Percentiles rank a stretch among this genome's conserved stretches.
Evolutionary conservation across 2,113 vertebrate species (phyloP).

Genomic region (Psilopsiagon aurifrons): DNA sequence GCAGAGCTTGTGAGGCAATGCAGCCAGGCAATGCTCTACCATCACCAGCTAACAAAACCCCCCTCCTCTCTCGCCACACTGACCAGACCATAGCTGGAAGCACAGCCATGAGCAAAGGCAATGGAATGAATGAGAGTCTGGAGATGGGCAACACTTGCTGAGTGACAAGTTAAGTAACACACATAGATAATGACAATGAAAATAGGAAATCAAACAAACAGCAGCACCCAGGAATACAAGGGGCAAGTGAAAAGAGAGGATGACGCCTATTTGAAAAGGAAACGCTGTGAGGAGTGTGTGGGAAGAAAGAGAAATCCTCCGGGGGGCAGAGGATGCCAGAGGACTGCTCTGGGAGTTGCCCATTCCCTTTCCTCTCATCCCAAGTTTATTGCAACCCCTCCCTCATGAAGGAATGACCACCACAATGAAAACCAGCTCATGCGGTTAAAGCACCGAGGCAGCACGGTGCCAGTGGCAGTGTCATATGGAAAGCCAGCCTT

Average conservation of each 20-base stretch:
- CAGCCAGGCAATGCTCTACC: accelerated
- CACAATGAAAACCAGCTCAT: neutral
- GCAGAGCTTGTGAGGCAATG: accelerated
- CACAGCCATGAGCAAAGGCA: accelerated
- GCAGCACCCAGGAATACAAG: neutral
- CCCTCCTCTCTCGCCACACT: neutral
- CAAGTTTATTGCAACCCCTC: neutral
- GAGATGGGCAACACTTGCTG: neutral
- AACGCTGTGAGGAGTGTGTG: neutral
- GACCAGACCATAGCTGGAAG: accelerated
- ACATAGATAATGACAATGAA: neutral
- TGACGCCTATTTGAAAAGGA: neutral
- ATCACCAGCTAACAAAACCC: neutral
- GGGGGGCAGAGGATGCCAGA: neutral
- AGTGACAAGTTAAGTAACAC: neutral
- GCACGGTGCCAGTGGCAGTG: accelerated
- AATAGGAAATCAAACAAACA: neutral
- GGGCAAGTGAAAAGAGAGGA: neutral
- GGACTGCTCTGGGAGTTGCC: neutral
- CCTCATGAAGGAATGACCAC: neutral
- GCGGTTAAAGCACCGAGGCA: neutral
- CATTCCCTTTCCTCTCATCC: neutral
- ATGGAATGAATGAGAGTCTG: neutral
- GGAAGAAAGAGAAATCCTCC: neutral
- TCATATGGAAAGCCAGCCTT: neutral